Evolutionary conservation across 2,888 invertebrate genomes (phyloP), one percentile per base, ranked within the genome.

Genomic region (Ophion ventricosus): DNA sequence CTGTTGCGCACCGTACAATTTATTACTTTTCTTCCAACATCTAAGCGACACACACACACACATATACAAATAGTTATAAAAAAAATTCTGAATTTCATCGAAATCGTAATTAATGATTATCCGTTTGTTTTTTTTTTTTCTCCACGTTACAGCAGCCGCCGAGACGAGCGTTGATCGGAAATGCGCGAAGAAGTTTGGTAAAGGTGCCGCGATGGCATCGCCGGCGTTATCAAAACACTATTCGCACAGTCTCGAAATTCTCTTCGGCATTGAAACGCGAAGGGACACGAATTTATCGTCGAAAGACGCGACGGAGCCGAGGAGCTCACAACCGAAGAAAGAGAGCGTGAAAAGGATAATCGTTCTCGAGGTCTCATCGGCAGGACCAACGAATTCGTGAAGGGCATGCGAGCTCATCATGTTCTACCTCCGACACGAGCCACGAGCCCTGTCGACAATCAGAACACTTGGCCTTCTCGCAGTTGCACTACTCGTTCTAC

Each of bases 381-480:
- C 88, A 86, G 90, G 90, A 90, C 88, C 90, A 88, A 90, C 90
- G 90, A 90, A 88, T 89, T 90, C 90, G 85, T 90, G 88, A 88
- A 90, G 91, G 93, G 92, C 90, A 93, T 93, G 93, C 90, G 83
- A 90, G 90, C 92, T 92, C 92, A 93, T 90, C 92, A 93, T 93
- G 93, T 92, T 89, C 90, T 89, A 89, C 90, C 89, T 91, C 86
- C 92, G 90, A 90, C 91, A 90, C 90, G 88, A 89, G 89, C 90
- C 88, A 87, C 91, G 88, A 92, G 90, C 91, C 90, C 91, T 90
- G 90, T 91, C 91, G 88, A 90, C 83, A 85, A 86, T 77, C 61
- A 86, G 89, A 86, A 88, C 85, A 83, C 90, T 85, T 82, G 90
- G 88, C 87, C 87, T 89, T 84, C 87, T 49, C 10, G 40, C 86